phyloP scores from a whole-genome alignment of 2,888 invertebrate genomes.

The Panorpa germanica region DNA sequence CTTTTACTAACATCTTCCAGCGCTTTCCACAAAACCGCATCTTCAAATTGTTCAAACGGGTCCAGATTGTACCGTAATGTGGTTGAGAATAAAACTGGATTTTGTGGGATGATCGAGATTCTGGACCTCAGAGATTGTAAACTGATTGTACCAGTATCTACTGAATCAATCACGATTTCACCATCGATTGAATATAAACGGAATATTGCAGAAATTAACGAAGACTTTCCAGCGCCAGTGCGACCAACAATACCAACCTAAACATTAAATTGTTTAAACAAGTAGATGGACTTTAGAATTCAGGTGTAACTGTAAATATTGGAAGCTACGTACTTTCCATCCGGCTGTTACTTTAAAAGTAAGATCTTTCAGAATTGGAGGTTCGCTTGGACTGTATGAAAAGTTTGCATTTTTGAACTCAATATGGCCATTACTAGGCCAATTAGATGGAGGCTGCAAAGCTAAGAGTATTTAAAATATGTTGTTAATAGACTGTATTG shows the following conservation, averaged over 20 bases:
- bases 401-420: constrained; percentile 46
- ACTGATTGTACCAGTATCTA: constrained; percentile 51
- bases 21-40: constrained; percentile 58
- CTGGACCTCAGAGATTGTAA: constrained; percentile 58
- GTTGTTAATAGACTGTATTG: too few relatives aligned
- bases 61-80: constrained; percentile 72
- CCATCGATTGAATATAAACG: constrained; percentile 65
- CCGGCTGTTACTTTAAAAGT: constrained; percentile 39
- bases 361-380: constrained; percentile 53
- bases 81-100: constrained; percentile 71
- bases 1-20: constrained; percentile 43
- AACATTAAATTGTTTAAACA: constrained; percentile 14
- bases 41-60: constrained; percentile 56
- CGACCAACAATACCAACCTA: constrained; percentile 74
- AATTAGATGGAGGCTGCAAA: constrained; percentile 31
- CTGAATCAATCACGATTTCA: constrained; percentile 51
- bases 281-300: too few relatives aligned
- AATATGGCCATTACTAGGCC: constrained; percentile 51
- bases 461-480: too few relatives aligned
- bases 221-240: constrained; percentile 78
- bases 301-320: too few relatives aligned
- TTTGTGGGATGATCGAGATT: constrained; percentile 87
- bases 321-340: constrained; percentile 47
- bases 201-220: constrained; percentile 67
- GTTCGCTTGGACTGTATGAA: constrained; percentile 45